Evolutionary conservation across 1,140 invertebrate species (phyloP).

Genomic region (Drosophila virilis): DNA sequence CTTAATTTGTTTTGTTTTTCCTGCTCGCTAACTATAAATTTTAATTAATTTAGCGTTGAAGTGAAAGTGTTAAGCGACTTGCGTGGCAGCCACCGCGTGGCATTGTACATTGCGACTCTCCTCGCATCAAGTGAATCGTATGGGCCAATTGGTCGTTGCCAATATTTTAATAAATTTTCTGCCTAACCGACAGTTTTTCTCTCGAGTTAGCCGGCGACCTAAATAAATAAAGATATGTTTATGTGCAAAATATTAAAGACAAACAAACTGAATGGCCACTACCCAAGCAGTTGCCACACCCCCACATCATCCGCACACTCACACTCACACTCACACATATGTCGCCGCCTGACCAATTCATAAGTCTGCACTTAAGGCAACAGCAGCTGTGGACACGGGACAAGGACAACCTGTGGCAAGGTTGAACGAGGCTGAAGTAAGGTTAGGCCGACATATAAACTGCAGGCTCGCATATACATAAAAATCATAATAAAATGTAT

Average conservation of each 20-base stretch:
- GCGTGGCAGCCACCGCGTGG: slow-evolving; percentile 35
- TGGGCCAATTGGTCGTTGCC: slow-evolving; percentile 33
- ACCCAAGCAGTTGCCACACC: slow-evolving; percentile 29
- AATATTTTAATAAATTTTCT: slow-evolving; percentile 66
- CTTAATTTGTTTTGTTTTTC: slow-evolving; percentile 79
- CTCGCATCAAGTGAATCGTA: slow-evolving; percentile 47
- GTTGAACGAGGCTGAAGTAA: slow-evolving; percentile 36
- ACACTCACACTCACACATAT: slow-evolving; percentile 33
- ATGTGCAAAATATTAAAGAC: slow-evolving; percentile 83
- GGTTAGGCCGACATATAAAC: slow-evolving; percentile 47
- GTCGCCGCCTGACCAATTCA: slow-evolving; percentile 70
- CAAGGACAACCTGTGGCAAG: slow-evolving; percentile 75
- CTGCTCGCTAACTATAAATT: slow-evolving; percentile 62
- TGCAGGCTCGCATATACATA: slow-evolving; percentile 69
- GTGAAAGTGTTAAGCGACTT: slow-evolving; percentile 73
- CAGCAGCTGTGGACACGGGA: slow-evolving; percentile 27
- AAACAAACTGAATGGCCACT: slow-evolving; percentile 58
- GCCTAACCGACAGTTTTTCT: slow-evolving; percentile 52
- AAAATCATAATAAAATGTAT: slow-evolving; percentile 84
- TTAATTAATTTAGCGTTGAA: slow-evolving; percentile 81
- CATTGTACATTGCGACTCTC: background rate
- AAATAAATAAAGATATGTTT: slow-evolving; percentile 84
- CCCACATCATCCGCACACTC: background rate
- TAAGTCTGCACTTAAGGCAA: slow-evolving; percentile 72
- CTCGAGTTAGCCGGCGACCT: slow-evolving; percentile 56